Evolutionary conservation across 2,888 invertebrate species (phyloP).

Genomic region (Nudaria mundana): DNA sequence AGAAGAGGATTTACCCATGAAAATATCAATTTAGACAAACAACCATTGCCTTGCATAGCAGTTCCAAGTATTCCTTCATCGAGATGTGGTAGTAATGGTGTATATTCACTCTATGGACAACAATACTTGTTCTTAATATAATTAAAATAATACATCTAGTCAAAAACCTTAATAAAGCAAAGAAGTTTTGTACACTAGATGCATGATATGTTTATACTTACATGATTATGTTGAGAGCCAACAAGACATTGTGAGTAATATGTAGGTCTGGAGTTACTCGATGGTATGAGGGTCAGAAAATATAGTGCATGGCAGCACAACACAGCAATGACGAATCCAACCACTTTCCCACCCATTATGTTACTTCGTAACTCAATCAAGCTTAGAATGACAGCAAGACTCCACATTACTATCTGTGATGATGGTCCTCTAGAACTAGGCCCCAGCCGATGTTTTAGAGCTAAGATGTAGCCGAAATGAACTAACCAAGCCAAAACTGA

Average conservation of each 20-base stretch:
- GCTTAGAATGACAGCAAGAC: conserved; percentile 84
- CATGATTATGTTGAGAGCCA: conserved; percentile 77
- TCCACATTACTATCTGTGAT: conserved; percentile 85
- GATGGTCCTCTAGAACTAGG: conserved; percentile 88
- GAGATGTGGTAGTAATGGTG: conserved; percentile 83
- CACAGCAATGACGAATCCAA: conserved; percentile 83
- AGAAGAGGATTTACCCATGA: conserved; percentile 94
- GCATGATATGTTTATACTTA: too few species aligned
- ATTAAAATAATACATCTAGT: not conserved
- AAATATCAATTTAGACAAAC: conserved; percentile 89
- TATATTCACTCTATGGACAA: conserved; percentile 79
- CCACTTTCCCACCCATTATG: conserved; percentile 68
- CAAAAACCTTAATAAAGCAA: not conserved
- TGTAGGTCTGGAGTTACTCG: conserved; percentile 69
- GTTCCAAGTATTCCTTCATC: conserved; percentile 89
- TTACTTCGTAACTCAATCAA: conserved; percentile 86
- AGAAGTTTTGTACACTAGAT: too few species aligned
- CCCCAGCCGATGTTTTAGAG: conserved; percentile 83
- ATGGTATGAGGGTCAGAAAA: conserved; percentile 86
- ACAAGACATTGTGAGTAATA: conserved; percentile 73
- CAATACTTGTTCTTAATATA: conserved; percentile 4
- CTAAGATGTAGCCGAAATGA: conserved; percentile 88
- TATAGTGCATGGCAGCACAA: conserved; percentile 85
- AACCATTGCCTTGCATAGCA: conserved; percentile 88
- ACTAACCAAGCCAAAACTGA: conserved; percentile 90